A percentile compares a stretch with the other conserved stretches of the same genome.
These are phyloP conservation scores for Acholoe squamosa DNA, from an alignment of 2,888 invertebrate genomes.

Conservation along the genomic window DNA sequence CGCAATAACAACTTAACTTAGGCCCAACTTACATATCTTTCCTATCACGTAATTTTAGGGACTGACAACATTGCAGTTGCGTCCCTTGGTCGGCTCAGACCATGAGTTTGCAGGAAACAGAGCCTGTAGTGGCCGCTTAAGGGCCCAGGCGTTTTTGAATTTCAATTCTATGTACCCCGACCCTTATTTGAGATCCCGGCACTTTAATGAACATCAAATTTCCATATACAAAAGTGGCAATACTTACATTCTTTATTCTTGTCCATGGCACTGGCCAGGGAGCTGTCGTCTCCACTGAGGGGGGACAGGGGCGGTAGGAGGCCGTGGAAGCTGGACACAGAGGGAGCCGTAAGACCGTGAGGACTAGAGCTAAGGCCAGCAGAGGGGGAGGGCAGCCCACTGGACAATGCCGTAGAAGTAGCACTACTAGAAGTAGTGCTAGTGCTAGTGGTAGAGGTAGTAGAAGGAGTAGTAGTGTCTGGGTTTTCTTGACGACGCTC, in stretches of 20 bases:
- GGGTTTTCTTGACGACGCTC: conserved; percentile 47
- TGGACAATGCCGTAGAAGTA: background rate
- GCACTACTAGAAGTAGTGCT: background rate
- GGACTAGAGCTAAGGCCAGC: background rate
- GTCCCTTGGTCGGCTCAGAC: too few relatives aligned
- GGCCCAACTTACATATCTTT: too few relatives aligned
- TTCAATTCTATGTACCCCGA: too few relatives aligned
- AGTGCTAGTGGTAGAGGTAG: background rate
- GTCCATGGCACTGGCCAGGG: conserved; percentile 95
- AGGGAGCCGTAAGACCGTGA: background rate
- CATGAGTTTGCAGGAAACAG: too few relatives aligned
- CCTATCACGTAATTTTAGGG: too few relatives aligned
- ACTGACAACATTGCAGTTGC: too few relatives aligned
- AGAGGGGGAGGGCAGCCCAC: conserved; percentile 63
- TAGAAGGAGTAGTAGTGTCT: background rate
- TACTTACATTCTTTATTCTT: conserved; percentile 98
- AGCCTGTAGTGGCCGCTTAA: too few relatives aligned
- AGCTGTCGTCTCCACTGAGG: conserved; percentile 96
- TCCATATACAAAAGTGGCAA: too few relatives aligned
- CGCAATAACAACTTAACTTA: too few relatives aligned
- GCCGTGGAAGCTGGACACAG: conserved; percentile 46
- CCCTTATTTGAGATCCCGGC: too few relatives aligned
- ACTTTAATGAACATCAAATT: too few relatives aligned
- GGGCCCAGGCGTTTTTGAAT: too few relatives aligned
- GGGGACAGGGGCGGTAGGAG: conserved; percentile 64